Percentiles rank a stretch among this genome's conserved stretches.
Conservation (phyloP, 2,888 invertebrate species). For the Cacoxenus indagator region DNA sequence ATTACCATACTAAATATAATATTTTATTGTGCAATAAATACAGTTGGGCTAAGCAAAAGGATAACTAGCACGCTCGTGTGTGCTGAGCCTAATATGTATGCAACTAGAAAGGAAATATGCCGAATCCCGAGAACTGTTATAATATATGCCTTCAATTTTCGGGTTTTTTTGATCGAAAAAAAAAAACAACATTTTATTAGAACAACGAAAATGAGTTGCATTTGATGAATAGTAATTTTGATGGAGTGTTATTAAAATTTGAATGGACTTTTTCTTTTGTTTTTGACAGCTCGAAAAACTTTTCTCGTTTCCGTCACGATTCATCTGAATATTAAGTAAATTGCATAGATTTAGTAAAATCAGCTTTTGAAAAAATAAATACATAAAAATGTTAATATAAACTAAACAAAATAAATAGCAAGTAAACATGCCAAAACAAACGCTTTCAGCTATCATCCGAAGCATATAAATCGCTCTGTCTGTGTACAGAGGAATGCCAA, state of each 20-base stretch:
- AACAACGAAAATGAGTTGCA: not conserved
- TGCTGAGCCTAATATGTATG: not conserved
- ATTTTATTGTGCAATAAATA: conserved; percentile 61
- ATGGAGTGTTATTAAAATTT: not conserved
- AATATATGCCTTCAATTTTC: no score
- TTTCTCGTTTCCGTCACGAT: not conserved
- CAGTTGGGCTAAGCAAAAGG: conserved; percentile 22
- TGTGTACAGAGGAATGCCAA: no score
- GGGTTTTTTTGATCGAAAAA: not conserved
- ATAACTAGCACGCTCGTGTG: conserved; percentile 39
- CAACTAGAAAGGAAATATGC: not conserved
- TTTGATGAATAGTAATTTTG: not conserved
- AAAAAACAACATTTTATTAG: not conserved
- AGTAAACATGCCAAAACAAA: no score
- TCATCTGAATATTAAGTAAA: no score
- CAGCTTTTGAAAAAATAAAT: no score
- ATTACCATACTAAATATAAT: conserved; percentile 60
- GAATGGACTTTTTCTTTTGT: not conserved
- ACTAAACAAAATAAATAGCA: no score
- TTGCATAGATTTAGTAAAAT: no score
- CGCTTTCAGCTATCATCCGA: no score
- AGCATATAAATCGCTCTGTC: no score
- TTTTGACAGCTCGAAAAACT: not conserved
- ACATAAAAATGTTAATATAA: no score
- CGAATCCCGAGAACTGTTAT: no score